phyloP scores from a whole-genome alignment of 1,140 invertebrate species.

The Drosophila pectinifera region DNA sequence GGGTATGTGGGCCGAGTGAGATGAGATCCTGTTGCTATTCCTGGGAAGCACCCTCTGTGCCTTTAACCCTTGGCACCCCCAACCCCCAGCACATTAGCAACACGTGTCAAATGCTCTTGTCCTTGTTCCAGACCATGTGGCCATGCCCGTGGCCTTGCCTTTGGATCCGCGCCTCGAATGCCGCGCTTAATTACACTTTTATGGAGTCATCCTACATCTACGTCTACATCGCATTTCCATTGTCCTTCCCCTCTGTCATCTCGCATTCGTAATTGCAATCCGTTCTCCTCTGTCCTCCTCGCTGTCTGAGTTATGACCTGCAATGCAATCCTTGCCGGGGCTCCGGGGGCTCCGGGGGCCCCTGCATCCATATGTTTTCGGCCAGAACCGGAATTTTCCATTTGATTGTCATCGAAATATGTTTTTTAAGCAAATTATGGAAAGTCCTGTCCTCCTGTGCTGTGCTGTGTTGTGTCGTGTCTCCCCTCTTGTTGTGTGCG shows the following conservation, averaged over 20 bases:
- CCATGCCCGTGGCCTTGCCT: slow-evolving; percentile 1
- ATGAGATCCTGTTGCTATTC: slow-evolving; percentile 3
- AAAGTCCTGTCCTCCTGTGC: not conserved
- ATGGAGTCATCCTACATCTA: slow-evolving; percentile 58
- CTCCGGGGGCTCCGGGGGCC: not conserved
- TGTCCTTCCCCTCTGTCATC: slow-evolving; percentile 1
- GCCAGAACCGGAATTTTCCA: slow-evolving; percentile 21
- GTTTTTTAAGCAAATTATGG: slow-evolving; percentile 21
- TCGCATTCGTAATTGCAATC: slow-evolving; percentile 59
- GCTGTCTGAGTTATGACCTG: slow-evolving; percentile 70
- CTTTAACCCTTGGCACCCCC: not conserved
- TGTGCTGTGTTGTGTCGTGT: not conserved
- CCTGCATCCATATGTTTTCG: slow-evolving; percentile 34
- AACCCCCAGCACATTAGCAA: slow-evolving; percentile 68
- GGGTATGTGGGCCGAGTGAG: not conserved
- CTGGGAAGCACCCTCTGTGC: not conserved
- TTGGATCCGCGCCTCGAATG: slow-evolving; percentile 31
- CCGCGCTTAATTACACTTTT: slow-evolving; percentile 77
- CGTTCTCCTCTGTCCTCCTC: slow-evolving; percentile 65
- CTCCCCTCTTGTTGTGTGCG: not conserved
- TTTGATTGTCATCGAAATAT: slow-evolving; percentile 25
- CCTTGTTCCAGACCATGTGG: slow-evolving; percentile 11
- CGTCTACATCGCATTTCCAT: slow-evolving; percentile 20
- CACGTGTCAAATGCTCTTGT: slow-evolving; percentile 66
- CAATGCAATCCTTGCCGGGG: slow-evolving; percentile 55